A percentile compares a stretch with the other conserved stretches of the same genome.
These are phyloP conservation scores for Sceloporus tristichus DNA, from an alignment of 2,113 vertebrate genomes.

Conservation along the genomic window DNA sequence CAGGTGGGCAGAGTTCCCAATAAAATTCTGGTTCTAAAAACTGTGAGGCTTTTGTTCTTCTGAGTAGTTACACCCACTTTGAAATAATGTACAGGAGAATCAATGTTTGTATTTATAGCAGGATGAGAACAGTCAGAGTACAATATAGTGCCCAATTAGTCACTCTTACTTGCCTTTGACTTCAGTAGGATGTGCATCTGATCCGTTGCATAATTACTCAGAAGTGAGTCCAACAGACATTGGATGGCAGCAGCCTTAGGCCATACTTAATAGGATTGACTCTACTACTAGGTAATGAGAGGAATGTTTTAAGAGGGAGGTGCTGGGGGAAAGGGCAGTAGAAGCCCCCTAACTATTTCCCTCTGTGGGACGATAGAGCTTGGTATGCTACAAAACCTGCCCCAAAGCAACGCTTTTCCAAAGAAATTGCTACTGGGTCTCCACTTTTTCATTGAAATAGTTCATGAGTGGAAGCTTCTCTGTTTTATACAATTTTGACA, in stretches of 20 bases:
- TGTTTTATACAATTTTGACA: too few species aligned
- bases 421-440: too few species aligned
- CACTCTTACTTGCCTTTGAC: constrained; percentile 6
- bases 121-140: constrained; percentile 25
- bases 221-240: neutral
- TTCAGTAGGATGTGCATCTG: neutral
- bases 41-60: neutral
- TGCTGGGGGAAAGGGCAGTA: neutral
- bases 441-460: too few species aligned
- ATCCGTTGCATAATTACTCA: neutral
- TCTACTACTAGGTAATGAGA: neutral
- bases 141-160: constrained; percentile 4
- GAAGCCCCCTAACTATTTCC: neutral
- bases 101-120: constrained; percentile 3
- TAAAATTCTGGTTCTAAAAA: neutral
- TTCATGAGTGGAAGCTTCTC: too few species aligned
- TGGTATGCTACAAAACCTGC: neutral
- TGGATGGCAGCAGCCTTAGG: neutral
- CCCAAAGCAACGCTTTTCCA: too few species aligned
- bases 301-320: neutral
- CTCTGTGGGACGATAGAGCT: neutral
- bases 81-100: constrained; percentile 11
- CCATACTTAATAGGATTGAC: neutral
- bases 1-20: neutral
- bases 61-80: neutral